These are phyloP conservation scores for Sarcophaga peregrina DNA, from an alignment of 1,140 invertebrate species.

Conservation along the genomic window DNA sequence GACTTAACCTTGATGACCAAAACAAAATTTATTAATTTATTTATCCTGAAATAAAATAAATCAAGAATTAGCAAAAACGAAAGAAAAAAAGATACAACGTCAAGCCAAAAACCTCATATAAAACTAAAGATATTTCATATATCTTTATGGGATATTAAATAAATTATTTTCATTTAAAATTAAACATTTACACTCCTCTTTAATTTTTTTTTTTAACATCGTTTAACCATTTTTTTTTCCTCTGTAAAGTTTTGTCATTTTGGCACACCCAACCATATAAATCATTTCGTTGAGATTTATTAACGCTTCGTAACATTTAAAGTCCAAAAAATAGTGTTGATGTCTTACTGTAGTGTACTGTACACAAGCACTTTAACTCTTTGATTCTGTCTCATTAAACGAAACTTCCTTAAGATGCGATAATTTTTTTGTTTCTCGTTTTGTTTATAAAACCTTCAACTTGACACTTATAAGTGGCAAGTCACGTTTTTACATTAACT, in stretches of 20 bases:
- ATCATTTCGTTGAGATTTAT: background rate
- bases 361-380: background rate
- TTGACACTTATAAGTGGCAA: conserved; percentile 7
- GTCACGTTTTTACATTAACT: conserved; percentile 12
- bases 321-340: background rate
- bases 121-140: background rate
- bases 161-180: background rate
- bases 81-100: too few species aligned
- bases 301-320: background rate
- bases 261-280: background rate
- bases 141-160: background rate
- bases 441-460: background rate
- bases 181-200: background rate
- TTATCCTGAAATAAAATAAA: too few species aligned
- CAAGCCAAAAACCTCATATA: background rate
- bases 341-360: background rate
- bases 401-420: background rate
- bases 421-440: too few species aligned
- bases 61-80: too few species aligned
- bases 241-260: background rate
- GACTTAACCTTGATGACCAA: background rate
- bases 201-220: background rate
- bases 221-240: too few species aligned
- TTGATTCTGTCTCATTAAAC: background rate
- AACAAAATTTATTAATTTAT: too few species aligned